Evolutionary conservation across 1,140 invertebrate genomes (phyloP).

Genomic region (Brachionus angularis): DNA sequence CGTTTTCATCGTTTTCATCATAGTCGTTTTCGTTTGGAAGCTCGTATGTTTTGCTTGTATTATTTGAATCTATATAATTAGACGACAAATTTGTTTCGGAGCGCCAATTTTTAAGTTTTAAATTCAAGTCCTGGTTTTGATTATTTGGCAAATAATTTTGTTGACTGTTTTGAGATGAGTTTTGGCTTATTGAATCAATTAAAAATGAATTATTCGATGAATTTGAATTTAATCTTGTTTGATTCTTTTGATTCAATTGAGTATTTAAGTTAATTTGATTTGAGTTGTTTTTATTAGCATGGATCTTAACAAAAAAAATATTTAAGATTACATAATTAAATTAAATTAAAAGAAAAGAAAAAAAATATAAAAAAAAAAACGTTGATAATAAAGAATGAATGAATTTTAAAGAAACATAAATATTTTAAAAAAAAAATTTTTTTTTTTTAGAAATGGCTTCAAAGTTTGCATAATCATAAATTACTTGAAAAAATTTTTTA

Average conservation of each 20-base stretch:
- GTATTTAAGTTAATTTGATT: neutral
- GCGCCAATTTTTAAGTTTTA: neutral
- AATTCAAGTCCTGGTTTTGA: constrained; percentile 1
- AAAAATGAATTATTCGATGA: neutral
- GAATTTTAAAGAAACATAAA: too few species aligned
- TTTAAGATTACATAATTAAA: neutral
- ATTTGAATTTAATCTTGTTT: neutral
- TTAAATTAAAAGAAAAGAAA: too few species aligned
- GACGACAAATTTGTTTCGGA: neutral
- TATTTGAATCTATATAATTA: neutral
- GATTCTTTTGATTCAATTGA: constrained; percentile 10
- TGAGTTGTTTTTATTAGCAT: constrained; percentile 37
- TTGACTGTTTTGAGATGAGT: neutral
- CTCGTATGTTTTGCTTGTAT: too few species aligned
- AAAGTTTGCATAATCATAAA: too few species aligned
- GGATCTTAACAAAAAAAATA: neutral
- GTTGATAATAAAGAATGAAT: too few species aligned
- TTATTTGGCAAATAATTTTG: constrained; percentile 4
- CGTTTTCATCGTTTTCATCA: neutral
- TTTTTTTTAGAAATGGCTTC: too few species aligned
- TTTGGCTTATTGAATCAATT: constrained; percentile 19
- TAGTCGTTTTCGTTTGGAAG: neutral
- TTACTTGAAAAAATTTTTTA: too few species aligned
- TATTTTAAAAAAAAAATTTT: too few species aligned
- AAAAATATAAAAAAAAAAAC: too few species aligned